Base-by-base conservation (phyloP, 2,888 invertebrate genomes). In the Sminthurinus aureus region DNA sequence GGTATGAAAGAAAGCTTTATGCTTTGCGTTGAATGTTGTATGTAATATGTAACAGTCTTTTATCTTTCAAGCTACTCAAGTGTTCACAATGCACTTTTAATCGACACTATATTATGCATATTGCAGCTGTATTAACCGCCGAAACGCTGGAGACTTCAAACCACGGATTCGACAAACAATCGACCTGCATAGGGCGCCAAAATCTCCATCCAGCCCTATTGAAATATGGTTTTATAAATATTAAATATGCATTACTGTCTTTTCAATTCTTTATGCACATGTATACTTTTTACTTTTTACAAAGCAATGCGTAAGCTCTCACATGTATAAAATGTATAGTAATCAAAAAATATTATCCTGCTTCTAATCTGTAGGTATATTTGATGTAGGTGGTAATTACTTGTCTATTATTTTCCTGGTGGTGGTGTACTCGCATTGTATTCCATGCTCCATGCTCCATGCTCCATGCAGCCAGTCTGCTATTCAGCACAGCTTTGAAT, bases 331-430 rank as follows among this genome's bases (percentile, higher is more conserved):
- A 71, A 52, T 81, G n/a, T n/a, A n/a, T n/a, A n/a, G n/a, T n/a
- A n/a, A n/a, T n/a, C n/a, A n/a, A 38, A 38, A 18, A 74, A 51
- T 75, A 75, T 75, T 64, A 38, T 26, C 64, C 20, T 4, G 38
- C 18, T n/a, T 75, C 50, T 12, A 75, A 74, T 81, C 75, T 81
- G 22, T 38, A 38, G 50, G 52, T 67, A 13, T 64, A 75, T 13
- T 58, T 13, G 26, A 74, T 52, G 75, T 58, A 74, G 75, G 81
- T 81, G 75, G 81, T 81, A 74, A 81, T 81, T 81, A 81, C 74
- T 75, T 64, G 58, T 52, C 52, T 71, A 81, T 81, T 75, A 58
- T 74, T 69, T 64, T 20, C 24, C n/a, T 67, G 26, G 13, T 52
- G 38, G 20, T 58, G 51, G 52, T 81, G 22, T 75, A 26, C 75